phyloP scores from a whole-genome alignment of 2,888 invertebrate species.

The Polydrusus tereticollis region DNA sequence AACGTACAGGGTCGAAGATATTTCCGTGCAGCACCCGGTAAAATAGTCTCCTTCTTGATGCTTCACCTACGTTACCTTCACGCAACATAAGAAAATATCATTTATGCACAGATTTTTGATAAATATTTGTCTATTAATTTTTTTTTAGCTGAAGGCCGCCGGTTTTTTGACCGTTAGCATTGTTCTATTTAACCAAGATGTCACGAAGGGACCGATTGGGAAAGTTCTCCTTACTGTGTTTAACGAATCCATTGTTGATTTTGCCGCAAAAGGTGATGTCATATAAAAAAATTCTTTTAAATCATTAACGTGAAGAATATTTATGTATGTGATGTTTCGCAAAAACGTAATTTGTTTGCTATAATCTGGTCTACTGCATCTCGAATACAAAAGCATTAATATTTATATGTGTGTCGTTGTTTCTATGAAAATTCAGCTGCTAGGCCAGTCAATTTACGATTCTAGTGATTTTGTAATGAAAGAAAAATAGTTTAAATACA shows the following conservation, averaged over 20 bases:
- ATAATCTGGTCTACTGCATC: background rate
- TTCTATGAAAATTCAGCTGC: no score
- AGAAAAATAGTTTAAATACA: no score
- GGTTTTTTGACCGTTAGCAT: background rate
- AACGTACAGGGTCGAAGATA: no score
- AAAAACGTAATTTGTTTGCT: background rate
- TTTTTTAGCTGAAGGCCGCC: slow-evolving; percentile 25
- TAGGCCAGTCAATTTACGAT: no score
- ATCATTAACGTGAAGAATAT: background rate
- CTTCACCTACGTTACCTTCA: no score
- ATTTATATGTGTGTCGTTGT: no score
- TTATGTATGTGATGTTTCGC: slow-evolving; percentile 3
- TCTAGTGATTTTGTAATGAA: no score
- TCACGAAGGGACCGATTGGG: slow-evolving; percentile 4
- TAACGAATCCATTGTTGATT: slow-evolving; percentile 10
- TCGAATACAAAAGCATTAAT: no score
- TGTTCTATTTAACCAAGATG: background rate
- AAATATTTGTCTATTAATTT: slow-evolving; percentile 4
- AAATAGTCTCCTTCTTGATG: no score
- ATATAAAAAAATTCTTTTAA: background rate
- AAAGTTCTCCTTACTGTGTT: slow-evolving; percentile 20
- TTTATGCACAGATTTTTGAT: background rate
- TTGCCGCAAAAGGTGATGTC: slow-evolving; percentile 6
- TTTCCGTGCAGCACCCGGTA: no score
- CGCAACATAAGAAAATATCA: no score